A percentile compares a stretch with the other conserved stretches of the same genome.
Evolutionary conservation across 2,888 invertebrate genomes (phyloP).

Genomic region (Drepanosiphum platanoidis): DNA sequence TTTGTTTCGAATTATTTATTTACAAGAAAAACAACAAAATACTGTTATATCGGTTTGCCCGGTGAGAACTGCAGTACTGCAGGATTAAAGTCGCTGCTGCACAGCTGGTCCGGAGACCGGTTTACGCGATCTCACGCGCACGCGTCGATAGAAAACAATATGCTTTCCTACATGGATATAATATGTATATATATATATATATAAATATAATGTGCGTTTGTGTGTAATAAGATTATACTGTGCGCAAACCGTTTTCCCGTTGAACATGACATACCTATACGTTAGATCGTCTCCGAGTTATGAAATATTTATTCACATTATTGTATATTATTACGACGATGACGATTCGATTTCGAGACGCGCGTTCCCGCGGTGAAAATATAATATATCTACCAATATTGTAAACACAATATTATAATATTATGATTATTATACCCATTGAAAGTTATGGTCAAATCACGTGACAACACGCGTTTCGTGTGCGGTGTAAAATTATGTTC

Average conservation of each 20-base stretch:
- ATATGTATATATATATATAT: background rate
- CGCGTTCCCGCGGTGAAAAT: background rate
- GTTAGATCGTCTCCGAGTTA: background rate
- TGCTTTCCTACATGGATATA: background rate
- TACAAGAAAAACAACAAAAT: slow-evolving; percentile 2
- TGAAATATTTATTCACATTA: background rate
- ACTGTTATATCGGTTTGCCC: slow-evolving; percentile 31
- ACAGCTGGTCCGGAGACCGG: slow-evolving; percentile 36
- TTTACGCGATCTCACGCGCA: slow-evolving; percentile 1
- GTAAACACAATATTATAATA: background rate
- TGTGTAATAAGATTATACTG: background rate
- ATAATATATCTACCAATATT: background rate
- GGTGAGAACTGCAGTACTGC: background rate
- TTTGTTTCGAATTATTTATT: background rate
- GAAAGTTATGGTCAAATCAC: background rate
- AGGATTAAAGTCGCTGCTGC: background rate
- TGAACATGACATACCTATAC: background rate
- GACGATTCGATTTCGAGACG: background rate
- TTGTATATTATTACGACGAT: background rate
- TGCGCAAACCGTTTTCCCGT: background rate
- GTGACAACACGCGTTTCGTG: background rate
- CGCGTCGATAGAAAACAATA: slow-evolving; percentile 11
- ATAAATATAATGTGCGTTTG: background rate
- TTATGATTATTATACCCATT: background rate
- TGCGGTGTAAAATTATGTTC: background rate